Base-by-base conservation (phyloP, 2,888 invertebrate genomes). In the Dynastes grantii region DNA sequence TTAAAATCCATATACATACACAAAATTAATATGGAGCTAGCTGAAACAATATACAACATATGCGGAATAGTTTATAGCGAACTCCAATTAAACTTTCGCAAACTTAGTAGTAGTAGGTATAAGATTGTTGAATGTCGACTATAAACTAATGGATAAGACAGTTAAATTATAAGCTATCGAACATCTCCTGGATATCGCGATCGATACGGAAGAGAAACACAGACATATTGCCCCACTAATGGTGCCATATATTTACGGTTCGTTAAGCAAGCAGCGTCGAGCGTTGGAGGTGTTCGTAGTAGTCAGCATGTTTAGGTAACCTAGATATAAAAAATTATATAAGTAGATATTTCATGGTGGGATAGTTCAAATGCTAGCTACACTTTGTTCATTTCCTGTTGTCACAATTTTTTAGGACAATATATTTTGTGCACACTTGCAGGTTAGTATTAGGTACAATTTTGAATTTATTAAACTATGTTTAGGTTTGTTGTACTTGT, bases 41-140 rank as follows among this genome's bases (percentile, higher is more conserved):
- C 58, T n/a, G 16, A 4, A 40, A 55, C 70, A 49, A 70, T 70
- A 70, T 70, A 71, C 11, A 58, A 73, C 73, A 73, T 58, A 61
- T 73, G 37, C 40, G 22, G 73, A 58, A 73, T 40, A 58, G 73
- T 73, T 73, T 22, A 73, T 58, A 58, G n/a, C 6, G 58, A 58
- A 55, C 29, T 58, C 58, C 73, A 49, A 68, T 68, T 73, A 61
- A 73, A 73, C 58, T 73, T 73, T 61, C 58, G 6, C 58, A 40
- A 73, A 73, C 55, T 73, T 73, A 32, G 29, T 32, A 63, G 45
- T 1, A 63, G 45, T 5, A 16, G 40, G 5, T 45, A 67, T 45
- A 45, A 45, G 68, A 51, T 51, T 51, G 68, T 68, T 68, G 29
- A 29, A 65, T 40, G 40, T 4, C 13, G n/a, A n/a, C n/a, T 65